Percentiles rank a stretch among this genome's conserved stretches.
These are phyloP conservation scores for Champsocephalus gunnari DNA, from an alignment of 2,797 vertebrate genomes.

Conservation along the genomic window DNA sequence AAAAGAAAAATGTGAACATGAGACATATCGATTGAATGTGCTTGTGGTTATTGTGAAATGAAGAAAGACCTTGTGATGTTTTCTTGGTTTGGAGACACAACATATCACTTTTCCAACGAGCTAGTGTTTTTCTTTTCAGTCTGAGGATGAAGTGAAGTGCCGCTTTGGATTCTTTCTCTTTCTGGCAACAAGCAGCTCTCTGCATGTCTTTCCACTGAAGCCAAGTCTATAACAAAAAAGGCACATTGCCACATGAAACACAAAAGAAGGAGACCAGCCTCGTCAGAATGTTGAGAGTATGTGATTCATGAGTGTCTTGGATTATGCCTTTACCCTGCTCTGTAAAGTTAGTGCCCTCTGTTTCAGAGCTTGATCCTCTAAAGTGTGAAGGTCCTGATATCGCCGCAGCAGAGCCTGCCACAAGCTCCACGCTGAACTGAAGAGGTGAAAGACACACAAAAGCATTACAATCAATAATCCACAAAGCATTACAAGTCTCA, in stretches of 20 bases:
- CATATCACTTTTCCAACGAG: constrained; percentile 82
- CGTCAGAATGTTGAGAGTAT: not conserved
- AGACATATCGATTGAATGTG: not conserved
- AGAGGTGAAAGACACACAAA: constrained; percentile 2
- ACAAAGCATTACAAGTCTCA: not conserved
- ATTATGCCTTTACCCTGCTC: constrained; percentile 79
- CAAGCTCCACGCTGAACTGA: constrained; percentile 74
- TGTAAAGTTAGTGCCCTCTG: constrained; percentile 79
- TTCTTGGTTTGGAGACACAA: constrained; percentile 76
- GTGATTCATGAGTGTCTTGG: not conserved
- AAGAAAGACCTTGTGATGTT: constrained; percentile 68
- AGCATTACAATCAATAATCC: not conserved
- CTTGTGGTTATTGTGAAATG: not conserved
- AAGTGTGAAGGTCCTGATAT: constrained; percentile 21
- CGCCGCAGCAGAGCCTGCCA: constrained; percentile 74
- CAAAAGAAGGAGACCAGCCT: not conserved
- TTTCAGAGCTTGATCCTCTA: constrained; percentile 76
- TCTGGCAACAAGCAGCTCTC: constrained; percentile 65
- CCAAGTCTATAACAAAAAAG: constrained; percentile 84
- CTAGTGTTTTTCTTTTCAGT: constrained; percentile 76
- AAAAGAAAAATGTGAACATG: not conserved
- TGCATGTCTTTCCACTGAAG: constrained; percentile 84
- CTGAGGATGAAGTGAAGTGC: constrained; percentile 61
- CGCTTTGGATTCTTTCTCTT: constrained; percentile 77
- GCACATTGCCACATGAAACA: constrained; percentile 3